These are phyloP conservation scores for Drosophila pegasa DNA, from an alignment of 2,888 invertebrate genomes.

Conservation along the genomic window DNA sequence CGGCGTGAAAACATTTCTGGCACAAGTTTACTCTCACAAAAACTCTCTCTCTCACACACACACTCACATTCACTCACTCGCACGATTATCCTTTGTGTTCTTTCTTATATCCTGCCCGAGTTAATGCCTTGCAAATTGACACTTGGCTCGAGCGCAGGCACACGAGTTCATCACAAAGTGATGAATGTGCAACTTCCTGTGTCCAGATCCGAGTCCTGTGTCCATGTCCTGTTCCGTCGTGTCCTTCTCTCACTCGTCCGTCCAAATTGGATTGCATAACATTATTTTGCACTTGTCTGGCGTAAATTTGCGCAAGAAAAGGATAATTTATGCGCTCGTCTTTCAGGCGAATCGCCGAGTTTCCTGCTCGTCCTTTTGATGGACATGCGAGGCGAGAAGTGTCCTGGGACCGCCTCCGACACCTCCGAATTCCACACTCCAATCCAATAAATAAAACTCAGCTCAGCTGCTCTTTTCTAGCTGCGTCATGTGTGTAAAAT, in stretches of 20 bases:
- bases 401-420: constrained; percentile 50
- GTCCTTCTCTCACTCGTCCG: background rate
- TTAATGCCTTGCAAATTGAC: constrained; percentile 78
- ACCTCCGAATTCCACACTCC: constrained; percentile 18
- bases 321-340: constrained; percentile 76
- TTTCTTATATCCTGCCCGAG: constrained; percentile 25
- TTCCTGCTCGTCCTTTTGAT: constrained; percentile 60
- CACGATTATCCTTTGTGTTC: constrained; percentile 27
- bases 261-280: constrained; percentile 78
- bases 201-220: constrained; percentile 29
- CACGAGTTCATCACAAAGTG: constrained; percentile 71
- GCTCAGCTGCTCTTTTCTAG: constrained; percentile 1
- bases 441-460: constrained; percentile 74
- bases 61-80: background rate
- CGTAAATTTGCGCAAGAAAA: constrained; percentile 71
- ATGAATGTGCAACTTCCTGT: constrained; percentile 78
- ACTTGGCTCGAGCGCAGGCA: constrained; percentile 49
- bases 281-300: constrained; percentile 79
- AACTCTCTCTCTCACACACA: constrained; percentile 8
- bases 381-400: constrained; percentile 70
- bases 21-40: constrained; percentile 29
- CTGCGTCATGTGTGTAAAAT: constrained; percentile 58
- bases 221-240: constrained; percentile 43
- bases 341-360: constrained; percentile 29
- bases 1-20: constrained; percentile 64